Conservation (phyloP, 2,797 vertebrate species). For the Melanotaenia trifasciata region DNA sequence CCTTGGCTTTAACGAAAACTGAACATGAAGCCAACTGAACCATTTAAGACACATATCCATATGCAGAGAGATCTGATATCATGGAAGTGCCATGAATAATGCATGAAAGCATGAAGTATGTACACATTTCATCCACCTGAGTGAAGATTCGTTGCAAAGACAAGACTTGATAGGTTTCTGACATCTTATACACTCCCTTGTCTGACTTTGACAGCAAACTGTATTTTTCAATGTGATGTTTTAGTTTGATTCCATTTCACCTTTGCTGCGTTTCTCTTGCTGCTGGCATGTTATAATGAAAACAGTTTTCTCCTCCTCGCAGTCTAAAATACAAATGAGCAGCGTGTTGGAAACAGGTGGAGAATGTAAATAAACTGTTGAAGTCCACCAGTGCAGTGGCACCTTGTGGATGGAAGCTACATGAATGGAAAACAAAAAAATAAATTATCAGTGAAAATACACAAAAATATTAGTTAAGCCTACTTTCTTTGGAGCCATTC, state of each 20-base stretch:
- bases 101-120: neutral
- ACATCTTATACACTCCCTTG: conserved; percentile 10
- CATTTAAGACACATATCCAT: neutral
- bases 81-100: conserved; percentile 16
- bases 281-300: conserved; percentile 33
- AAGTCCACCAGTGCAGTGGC: conserved; percentile 15
- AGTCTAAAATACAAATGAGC: conserved; percentile 40
- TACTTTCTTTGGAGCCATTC: neutral
- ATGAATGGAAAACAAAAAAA: conserved; percentile 22
- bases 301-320: conserved; percentile 9
- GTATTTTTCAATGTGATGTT: conserved; percentile 3
- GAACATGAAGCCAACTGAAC: neutral
- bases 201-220: conserved; percentile 23
- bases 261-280: conserved; percentile 20
- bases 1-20: neutral
- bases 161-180: neutral
- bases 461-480: conserved; percentile 4
- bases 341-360: conserved; percentile 36
- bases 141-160: neutral
- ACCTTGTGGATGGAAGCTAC: conserved; percentile 9
- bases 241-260: conserved; percentile 16
- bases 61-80: conserved; percentile 1
- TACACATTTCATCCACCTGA: conserved; percentile 16
- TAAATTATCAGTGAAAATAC: conserved; percentile 4
- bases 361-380: conserved; percentile 36